Conservation (phyloP, 2,797 vertebrate species). For the Nyctalus aviator region DNA sequence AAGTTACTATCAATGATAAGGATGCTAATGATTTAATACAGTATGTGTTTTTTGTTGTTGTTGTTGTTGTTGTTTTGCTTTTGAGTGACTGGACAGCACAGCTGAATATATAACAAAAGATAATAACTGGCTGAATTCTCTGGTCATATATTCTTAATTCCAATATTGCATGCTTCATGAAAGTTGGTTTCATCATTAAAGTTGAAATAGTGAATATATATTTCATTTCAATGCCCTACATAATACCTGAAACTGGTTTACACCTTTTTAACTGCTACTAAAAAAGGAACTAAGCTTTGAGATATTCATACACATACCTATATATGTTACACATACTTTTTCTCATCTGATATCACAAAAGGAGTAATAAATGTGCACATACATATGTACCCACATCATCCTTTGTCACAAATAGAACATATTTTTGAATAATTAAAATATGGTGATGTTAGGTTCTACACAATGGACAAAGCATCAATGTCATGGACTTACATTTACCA, state of each 20-base stretch:
- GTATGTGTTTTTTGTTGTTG: background rate
- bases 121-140: background rate
- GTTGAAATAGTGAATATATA: background rate
- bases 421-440: conserved; percentile 52
- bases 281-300: conserved; percentile 4
- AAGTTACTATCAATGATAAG: background rate
- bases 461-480: background rate
- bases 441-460: background rate
- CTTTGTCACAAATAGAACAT: background rate
- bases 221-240: conserved; percentile 42
- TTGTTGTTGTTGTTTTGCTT: background rate
- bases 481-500: background rate
- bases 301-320: background rate
- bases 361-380: background rate
- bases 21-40: background rate
- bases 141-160: conserved; percentile 23
- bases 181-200: conserved; percentile 48
- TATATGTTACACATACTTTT: background rate
- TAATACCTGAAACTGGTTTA: conserved; percentile 14
- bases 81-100: background rate
- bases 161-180: background rate
- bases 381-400: background rate
- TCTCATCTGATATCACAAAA: conserved; percentile 3
- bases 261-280: background rate
- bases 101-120: conserved; percentile 3